Conservation (phyloP, 2,797 vertebrate genomes). For the Chelon labrosus region DNA sequence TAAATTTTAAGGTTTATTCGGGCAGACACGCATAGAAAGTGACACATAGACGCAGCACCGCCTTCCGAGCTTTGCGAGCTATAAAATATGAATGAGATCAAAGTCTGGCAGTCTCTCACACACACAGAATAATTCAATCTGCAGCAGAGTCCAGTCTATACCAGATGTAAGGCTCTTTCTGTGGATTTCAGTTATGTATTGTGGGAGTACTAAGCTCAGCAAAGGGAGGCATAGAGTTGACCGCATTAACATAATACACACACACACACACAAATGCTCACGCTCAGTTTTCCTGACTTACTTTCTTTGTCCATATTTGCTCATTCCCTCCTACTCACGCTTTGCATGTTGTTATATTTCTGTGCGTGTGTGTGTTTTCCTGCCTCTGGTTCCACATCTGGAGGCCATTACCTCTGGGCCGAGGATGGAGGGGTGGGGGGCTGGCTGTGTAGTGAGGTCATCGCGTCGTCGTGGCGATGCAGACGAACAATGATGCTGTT, state of each 20-base stretch:
- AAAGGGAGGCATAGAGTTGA: conserved; percentile 15
- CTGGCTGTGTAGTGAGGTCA: conserved; percentile 80
- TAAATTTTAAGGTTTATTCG: conserved; percentile 1
- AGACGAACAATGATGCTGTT: conserved; percentile 82
- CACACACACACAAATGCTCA: not conserved
- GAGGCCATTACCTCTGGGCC: conserved; percentile 78
- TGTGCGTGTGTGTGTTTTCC: conserved; percentile 39
- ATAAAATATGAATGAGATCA: conserved; percentile 73
- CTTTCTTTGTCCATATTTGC: conserved; percentile 64
- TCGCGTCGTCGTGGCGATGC: conserved; percentile 72
- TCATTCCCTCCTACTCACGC: conserved; percentile 38
- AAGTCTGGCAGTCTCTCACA: conserved; percentile 45
- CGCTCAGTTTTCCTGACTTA: conserved; percentile 14
- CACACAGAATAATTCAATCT: conserved; percentile 17
- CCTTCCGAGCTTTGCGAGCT: conserved; percentile 27
- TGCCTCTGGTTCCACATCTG: conserved; percentile 77
- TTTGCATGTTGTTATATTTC: conserved; percentile 63
- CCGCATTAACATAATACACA: conserved; percentile 18
- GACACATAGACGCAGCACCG: conserved; percentile 25
- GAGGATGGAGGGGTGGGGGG: conserved; percentile 40
- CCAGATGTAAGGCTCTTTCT: conserved; percentile 20
- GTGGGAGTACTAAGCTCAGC: conserved; percentile 21
- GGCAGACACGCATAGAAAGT: conserved; percentile 1
- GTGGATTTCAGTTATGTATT: conserved; percentile 37
- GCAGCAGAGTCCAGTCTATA: conserved; percentile 13